Conservation (phyloP, 2,797 vertebrate genomes). For the Poecile montanus region DNA sequence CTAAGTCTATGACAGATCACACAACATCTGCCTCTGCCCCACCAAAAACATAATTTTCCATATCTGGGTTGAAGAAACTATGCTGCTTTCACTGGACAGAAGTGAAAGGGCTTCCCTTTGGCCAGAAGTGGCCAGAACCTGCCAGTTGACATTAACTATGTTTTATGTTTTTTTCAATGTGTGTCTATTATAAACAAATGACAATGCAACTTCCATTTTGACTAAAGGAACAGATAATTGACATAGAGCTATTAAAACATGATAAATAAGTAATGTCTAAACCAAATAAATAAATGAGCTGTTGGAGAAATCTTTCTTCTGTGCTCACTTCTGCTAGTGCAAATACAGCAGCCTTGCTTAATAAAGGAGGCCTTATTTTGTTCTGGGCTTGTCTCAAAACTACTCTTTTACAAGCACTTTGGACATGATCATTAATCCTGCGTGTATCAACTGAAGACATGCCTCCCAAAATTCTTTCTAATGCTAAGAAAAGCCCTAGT, state of each 20-base stretch:
- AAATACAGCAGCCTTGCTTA: slow-evolving; percentile 17
- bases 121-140: slow-evolving; percentile 1
- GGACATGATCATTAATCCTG: slow-evolving; percentile 45
- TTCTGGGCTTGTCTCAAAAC: slow-evolving; percentile 35
- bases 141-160: neutral
- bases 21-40: neutral
- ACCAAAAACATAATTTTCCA: neutral
- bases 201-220: slow-evolving; percentile 28
- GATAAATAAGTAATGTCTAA: slow-evolving; percentile 4
- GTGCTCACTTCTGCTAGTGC: neutral
- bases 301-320: neutral
- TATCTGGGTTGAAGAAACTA: neutral
- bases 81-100: slow-evolving; percentile 9
- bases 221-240: slow-evolving; percentile 13
- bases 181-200: slow-evolving; percentile 44
- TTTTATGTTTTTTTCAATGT: slow-evolving; percentile 17
- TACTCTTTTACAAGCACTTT: neutral
- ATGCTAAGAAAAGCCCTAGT: slow-evolving; percentile 2
- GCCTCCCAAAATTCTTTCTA: slow-evolving; percentile 19
- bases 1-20: neutral
- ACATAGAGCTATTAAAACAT: neutral
- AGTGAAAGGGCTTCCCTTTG: neutral
- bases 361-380: slow-evolving; percentile 4
- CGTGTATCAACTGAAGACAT: neutral
- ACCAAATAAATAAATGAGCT: slow-evolving; percentile 2